These are phyloP conservation scores for Palythoa heliodiscus DNA, from an alignment of 92 coral and sea anemone genomes.

Conservation along the genomic window DNA sequence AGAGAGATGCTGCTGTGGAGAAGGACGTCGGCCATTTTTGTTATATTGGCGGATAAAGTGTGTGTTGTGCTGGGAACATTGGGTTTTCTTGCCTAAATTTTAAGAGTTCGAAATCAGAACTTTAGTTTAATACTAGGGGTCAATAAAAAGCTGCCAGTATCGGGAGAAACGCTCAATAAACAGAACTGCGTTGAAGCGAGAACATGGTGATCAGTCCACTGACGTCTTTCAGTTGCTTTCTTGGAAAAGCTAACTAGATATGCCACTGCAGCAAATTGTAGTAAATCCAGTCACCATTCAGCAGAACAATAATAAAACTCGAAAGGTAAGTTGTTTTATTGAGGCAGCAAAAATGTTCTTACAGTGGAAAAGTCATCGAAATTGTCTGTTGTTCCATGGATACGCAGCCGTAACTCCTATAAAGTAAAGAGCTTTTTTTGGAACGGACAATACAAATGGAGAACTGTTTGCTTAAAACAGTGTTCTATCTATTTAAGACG, in stretches of 20 bases:
- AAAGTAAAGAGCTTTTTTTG: not conserved
- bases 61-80: not conserved
- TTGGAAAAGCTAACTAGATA: slow-evolving; percentile 52
- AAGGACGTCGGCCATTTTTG: slow-evolving; percentile 40
- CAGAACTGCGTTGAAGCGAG: not conserved
- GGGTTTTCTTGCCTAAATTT: slow-evolving; percentile 12
- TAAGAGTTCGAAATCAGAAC: not conserved
- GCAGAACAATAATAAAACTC: slow-evolving; percentile 78
- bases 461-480: not conserved
- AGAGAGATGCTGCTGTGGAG: not conserved
- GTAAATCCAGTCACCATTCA: slow-evolving; percentile 75
- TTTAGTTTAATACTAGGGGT: not conserved
- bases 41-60: not conserved
- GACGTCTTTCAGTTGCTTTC: slow-evolving; percentile 35
- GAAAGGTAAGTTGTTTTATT: slow-evolving; percentile 64
- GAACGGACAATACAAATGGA: not conserved
- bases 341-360: not conserved
- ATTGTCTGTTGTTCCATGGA: not conserved
- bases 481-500: not conserved
- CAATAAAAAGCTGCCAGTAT: not conserved
- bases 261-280: slow-evolving; percentile 92
- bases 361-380: not conserved
- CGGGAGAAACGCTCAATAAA: not conserved
- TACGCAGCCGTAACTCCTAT: not conserved
- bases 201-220: slow-evolving; percentile 20